Percentiles rank a stretch among this genome's conserved stretches.
Evolutionary conservation across 2,888 invertebrate species (phyloP).

Genomic region (Phortica okadai): DNA sequence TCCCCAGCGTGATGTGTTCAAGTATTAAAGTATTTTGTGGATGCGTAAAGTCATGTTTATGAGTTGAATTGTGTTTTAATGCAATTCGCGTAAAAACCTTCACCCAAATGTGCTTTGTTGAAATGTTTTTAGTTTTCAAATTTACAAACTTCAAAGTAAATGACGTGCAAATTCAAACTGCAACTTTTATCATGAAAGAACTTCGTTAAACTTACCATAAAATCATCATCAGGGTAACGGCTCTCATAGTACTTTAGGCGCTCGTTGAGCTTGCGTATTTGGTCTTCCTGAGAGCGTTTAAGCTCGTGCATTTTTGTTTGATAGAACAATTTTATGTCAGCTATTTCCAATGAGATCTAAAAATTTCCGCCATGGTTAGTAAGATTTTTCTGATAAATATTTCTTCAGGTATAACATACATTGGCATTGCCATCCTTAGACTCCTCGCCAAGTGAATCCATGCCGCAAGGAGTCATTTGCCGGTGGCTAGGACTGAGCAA

Average conservation of each 20-base stretch:
- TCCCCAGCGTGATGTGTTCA: no score
- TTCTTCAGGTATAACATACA: slow-evolving; percentile 44
- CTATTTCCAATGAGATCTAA: slow-evolving; percentile 64
- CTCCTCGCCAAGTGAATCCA: slow-evolving; percentile 57
- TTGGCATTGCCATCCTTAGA: slow-evolving; percentile 51
- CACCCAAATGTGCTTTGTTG: slow-evolving; percentile 26
- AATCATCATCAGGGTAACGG: slow-evolving; percentile 74
- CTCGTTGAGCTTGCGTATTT: slow-evolving; percentile 68
- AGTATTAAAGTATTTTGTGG: no score
- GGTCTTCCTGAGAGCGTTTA: slow-evolving; percentile 67
- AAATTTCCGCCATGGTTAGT: slow-evolving; percentile 27
- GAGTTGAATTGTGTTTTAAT: background rate
- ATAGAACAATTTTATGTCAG: slow-evolving; percentile 73
- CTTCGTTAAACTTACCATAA: slow-evolving; percentile 66
- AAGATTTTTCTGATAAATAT: slow-evolving; percentile 9
- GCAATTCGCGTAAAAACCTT: slow-evolving; percentile 32
- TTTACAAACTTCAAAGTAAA: slow-evolving; percentile 21
- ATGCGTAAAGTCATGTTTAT: no score
- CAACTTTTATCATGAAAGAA: background rate
- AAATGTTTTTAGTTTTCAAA: background rate
- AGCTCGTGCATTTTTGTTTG: slow-evolving; percentile 73
- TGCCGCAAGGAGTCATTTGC: slow-evolving; percentile 73
- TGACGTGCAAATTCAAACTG: background rate
- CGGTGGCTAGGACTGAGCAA: slow-evolving; percentile 75
- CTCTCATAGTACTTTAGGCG: slow-evolving; percentile 73